These are phyloP conservation scores for Mormyrus proboscirostris DNA, from an alignment of 2,797 vertebrate genomes.

Conservation along the genomic window DNA sequence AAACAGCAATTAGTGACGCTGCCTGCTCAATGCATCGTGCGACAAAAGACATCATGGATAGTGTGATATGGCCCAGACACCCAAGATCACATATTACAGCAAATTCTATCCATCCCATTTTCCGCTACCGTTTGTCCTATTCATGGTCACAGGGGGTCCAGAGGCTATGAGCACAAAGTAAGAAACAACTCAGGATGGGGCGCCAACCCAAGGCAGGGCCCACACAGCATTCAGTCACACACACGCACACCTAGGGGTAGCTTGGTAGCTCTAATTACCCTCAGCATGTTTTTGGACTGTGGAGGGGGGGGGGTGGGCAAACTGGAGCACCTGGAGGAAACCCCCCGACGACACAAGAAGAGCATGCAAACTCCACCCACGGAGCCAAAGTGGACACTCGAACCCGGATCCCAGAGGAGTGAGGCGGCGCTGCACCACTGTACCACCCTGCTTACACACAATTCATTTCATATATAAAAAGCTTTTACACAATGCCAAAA, in stretches of 20 bases:
- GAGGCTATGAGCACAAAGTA: background rate
- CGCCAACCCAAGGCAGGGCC: background rate
- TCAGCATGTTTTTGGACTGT: background rate
- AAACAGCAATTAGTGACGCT: background rate
- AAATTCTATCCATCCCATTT: background rate
- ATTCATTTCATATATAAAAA: background rate
- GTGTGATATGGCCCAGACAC: background rate
- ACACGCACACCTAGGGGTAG: background rate
- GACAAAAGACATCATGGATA: background rate
- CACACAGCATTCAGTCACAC: background rate
- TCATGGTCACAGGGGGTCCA: background rate
- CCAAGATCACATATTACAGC: background rate
- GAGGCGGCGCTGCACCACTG: background rate
- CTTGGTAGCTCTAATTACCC: background rate
- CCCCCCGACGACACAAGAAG: background rate
- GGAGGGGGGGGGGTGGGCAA: background rate
- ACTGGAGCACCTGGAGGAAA: background rate
- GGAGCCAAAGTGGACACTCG: background rate
- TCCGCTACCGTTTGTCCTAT: background rate
- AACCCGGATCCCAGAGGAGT: background rate
- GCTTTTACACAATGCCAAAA: background rate
- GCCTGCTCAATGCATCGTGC: background rate
- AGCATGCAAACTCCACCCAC: background rate
- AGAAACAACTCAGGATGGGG: background rate
- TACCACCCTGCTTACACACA: background rate